Base-by-base conservation (phyloP, 2,888 invertebrate genomes). In the Drosophila buzzatii region DNA sequence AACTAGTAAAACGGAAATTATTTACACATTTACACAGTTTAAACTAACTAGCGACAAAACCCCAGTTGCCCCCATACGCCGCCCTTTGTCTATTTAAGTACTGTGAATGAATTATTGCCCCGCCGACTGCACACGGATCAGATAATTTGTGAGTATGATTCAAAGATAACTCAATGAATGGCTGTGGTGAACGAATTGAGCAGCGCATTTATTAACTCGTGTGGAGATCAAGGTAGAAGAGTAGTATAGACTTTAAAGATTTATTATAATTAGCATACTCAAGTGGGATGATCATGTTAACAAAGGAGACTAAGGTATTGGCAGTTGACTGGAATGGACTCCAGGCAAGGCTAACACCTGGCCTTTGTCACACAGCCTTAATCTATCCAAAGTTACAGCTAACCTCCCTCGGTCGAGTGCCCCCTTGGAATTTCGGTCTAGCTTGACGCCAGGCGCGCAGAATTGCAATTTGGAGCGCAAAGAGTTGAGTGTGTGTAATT, bases 1-100 rank as follows among this genome's bases (percentile, higher is more conserved):
- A 71, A 33, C 5, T 31, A 33, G 66, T 70, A 86, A 89, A 85
- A 89, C 90, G 90, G 85, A 89, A 85, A 89, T 78, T 86, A 85
- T 81, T 86, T 85, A 69, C 76, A 89, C 81, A 84, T 81, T 89
- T 88, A 76, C 86, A 89, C 84, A 83, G 84, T 72, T 86, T 76
- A 73, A 86, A 84, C 83, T 70, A 86, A 81, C 73, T 60, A 58
- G 67, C 76, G 64, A 72, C 72, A 59, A 71, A 57, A 35, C 18
- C n/a, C 20, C 12, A 18, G 6, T 35, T 8, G n/a, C 42, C n/a
- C 33, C 31, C 27, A 10, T 9, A 1, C 45, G 10, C 10, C n/a
- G 31, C 20, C 20, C 20, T 3, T 18, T 23, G 56, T 37, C 59
- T 23, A 33, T 57, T 20, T 47, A 20, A 52, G 20, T 20, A 37